A percentile compares a stretch with the other conserved stretches of the same genome.
phyloP scores from a whole-genome alignment of 2,113 vertebrate species.

The Pteronura brasiliensis region DNA sequence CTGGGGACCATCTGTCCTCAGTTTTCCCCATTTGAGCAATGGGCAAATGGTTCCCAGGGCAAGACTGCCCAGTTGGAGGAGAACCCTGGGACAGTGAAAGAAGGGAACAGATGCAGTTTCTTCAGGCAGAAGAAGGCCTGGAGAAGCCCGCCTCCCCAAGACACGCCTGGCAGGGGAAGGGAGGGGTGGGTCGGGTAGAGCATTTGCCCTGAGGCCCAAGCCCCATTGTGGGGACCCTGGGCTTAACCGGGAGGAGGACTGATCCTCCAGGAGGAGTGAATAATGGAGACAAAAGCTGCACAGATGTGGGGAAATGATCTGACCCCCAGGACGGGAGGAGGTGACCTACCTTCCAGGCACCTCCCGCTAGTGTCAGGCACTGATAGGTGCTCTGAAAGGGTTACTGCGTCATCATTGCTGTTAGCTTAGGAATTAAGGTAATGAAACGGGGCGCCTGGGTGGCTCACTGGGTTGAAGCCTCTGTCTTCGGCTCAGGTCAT shows the following conservation, averaged over 20 bases:
- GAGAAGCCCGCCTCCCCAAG: neutral
- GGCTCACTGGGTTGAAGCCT: too few species aligned
- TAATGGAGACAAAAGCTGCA: neutral
- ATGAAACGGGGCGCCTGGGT: neutral
- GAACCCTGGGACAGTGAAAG: neutral
- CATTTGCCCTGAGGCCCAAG: neutral
- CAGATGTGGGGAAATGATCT: neutral
- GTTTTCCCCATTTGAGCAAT: neutral
- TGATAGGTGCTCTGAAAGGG: neutral
- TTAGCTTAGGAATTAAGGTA: neutral
- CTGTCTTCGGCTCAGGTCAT: too few species aligned
- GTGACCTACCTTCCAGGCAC: too few species aligned
- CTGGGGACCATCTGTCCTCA: neutral
- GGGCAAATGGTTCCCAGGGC: neutral
- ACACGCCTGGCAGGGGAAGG: neutral
- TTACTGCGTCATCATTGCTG: too few species aligned
- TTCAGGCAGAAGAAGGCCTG: neutral
- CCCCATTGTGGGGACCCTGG: neutral
- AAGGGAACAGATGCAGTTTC: slow-evolving; percentile 16
- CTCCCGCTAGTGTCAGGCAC: neutral
- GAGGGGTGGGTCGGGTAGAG: rapidly evolving
- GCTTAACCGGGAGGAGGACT: neutral
- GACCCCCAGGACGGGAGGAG: neutral
- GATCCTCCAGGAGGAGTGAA: neutral
- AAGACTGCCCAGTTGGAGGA: neutral